Percentiles rank a stretch among this genome's conserved stretches.
Conservation (phyloP, 2,113 vertebrate genomes). For the Dasyprocta punctata region DNA sequence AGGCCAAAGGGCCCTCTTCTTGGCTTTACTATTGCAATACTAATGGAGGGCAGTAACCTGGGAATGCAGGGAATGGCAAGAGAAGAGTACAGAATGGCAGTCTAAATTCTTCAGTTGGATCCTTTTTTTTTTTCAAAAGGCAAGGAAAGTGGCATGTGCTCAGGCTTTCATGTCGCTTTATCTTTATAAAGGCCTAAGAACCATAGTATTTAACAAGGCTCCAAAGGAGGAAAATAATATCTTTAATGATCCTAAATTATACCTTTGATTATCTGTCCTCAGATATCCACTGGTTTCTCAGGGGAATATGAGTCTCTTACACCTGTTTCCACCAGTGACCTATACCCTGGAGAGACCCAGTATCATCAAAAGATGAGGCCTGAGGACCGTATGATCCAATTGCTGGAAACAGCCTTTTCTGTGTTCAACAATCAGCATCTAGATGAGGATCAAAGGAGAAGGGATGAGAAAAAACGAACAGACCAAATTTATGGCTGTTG, state of each 20-base stretch:
- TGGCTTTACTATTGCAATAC: too few species aligned
- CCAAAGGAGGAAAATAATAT: not conserved
- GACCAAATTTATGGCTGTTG: not conserved
- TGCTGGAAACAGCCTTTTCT: not conserved
- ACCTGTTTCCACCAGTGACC: not conserved
- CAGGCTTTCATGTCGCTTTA: too few species aligned
- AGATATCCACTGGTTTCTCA: not conserved
- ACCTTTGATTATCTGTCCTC: not conserved
- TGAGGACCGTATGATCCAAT: not conserved
- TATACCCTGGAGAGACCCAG: not conserved
- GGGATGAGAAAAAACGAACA: not conserved
- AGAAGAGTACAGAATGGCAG: too few species aligned
- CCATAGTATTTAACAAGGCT: too few species aligned
- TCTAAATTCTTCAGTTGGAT: too few species aligned
- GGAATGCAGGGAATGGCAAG: too few species aligned
- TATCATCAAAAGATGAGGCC: not conserved
- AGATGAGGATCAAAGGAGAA: too few species aligned
- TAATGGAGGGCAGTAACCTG: too few species aligned
- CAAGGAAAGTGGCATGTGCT: too few species aligned
- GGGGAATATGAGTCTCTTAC: not conserved
- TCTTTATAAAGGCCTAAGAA: too few species aligned
- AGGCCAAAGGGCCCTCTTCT: too few species aligned
- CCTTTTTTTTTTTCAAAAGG: too few species aligned
- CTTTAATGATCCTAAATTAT: not conserved
- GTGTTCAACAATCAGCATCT: not conserved